Evolutionary conservation across 1,140 invertebrate genomes (phyloP), one percentile per base, ranked within the genome.

Genomic region (Pseudomyrmex dendroicus): DNA sequence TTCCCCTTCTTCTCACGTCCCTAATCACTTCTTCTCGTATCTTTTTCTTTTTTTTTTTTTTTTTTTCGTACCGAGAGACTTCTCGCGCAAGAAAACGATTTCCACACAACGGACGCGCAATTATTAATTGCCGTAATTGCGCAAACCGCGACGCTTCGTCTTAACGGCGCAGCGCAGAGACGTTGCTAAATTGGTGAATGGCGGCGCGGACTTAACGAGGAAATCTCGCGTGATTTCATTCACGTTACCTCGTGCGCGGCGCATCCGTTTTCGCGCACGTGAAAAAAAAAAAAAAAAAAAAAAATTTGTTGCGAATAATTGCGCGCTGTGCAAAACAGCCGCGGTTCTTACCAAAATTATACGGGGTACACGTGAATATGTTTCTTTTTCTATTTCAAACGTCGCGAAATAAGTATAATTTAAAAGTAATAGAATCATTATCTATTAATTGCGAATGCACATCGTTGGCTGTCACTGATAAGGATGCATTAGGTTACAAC

Each of bases 61-160:
- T 20, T 4, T 13, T 57, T 46, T 50, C 17, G 44, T 46, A 12
- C 22, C 57, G 54, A 17, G 52, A 52, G 25, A 1, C 20, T 67
- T 50, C 64, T 56, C 66, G 73, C 5, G 72, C 73, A 52, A 83
- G 54, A 50, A 35, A 22, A 67, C 54, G 59, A 68, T 86, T 83
- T 84, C 82, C 76, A 86, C 86, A 84, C 66, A 77, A 61, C 80
- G 84, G 84, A 70, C 74, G 85, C 57, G 83, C 85, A 74, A 62
- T 86, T 86, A 86, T 85, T 86, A 86, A 86, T 86, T 82, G 85
- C 85, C n/a, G 70, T 62, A 72, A 85, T 85, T 82, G 77, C 83
- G 78, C 46, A 76, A 86, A 56, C 25, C 48, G 25, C 70, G 50
- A 64, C 83, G 63, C 67, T 46, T 17, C 56, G 67, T 68, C 62